Percentiles rank a stretch among this genome's conserved stretches.
phyloP scores from a whole-genome alignment of 2,797 vertebrate species.

The Centropyge bicolor region DNA sequence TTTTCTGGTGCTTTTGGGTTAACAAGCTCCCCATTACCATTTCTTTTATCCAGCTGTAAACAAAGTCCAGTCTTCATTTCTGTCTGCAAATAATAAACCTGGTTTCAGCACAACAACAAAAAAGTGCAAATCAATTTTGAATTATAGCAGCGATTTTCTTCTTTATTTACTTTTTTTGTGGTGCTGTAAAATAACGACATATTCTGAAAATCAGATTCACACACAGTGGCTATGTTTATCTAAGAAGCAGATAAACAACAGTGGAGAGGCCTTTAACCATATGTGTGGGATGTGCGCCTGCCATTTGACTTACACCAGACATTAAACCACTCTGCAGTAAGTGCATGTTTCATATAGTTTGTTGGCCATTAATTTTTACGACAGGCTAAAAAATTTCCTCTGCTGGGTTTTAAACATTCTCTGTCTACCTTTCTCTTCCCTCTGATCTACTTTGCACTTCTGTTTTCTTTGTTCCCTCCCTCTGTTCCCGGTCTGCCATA shows the following conservation, averaged over 20 bases:
- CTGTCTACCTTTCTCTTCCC: neutral
- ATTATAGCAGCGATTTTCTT: neutral
- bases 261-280: neutral
- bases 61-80: neutral
- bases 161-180: neutral
- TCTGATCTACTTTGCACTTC: neutral
- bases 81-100: neutral
- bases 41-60: neutral
- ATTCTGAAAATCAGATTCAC: conserved; percentile 12
- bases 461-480: conserved; percentile 19
- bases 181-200: neutral
- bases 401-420: conserved; percentile 5
- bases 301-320: conserved; percentile 8
- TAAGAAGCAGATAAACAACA: conserved; percentile 4
- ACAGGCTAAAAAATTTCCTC: neutral
- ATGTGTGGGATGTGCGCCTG: neutral
- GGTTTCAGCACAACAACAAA: neutral
- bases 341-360: conserved; percentile 18
- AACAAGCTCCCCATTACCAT: neutral
- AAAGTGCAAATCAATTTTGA: neutral
- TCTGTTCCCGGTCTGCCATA: neutral
- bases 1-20: neutral
- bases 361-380: conserved; percentile 13
- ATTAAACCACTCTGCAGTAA: conserved; percentile 6
- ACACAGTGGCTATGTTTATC: neutral